These are phyloP conservation scores for Lasioglossum zephyrum DNA, from an alignment of 2,888 invertebrate species.

Conservation along the genomic window DNA sequence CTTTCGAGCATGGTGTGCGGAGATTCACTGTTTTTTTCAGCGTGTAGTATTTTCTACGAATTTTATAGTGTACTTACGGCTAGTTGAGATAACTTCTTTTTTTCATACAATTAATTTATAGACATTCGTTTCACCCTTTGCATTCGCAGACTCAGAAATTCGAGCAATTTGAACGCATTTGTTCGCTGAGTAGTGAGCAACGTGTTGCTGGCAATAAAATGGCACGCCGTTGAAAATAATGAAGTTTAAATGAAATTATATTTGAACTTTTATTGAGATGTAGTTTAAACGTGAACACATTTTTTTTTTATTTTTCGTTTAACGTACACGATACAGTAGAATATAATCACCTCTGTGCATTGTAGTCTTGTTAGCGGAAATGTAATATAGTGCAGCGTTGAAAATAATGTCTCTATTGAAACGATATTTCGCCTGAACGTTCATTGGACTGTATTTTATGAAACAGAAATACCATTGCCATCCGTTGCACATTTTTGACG, in stretches of 20 bases:
- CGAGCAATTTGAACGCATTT: neutral
- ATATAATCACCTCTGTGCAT: neutral
- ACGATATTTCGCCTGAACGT: neutral
- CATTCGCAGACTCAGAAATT: neutral
- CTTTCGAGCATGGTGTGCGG: neutral
- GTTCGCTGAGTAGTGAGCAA: neutral
- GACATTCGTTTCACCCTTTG: neutral
- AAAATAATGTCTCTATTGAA: neutral
- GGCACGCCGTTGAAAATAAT: neutral
- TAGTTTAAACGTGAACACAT: neutral
- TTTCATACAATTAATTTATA: neutral
- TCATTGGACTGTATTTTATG: neutral
- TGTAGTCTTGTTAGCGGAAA: neutral
- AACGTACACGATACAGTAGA: neutral
- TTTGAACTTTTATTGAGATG: neutral
- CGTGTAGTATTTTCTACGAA: neutral
- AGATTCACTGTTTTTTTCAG: neutral
- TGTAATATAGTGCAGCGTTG: neutral
- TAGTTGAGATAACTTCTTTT: neutral
- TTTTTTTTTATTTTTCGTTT: neutral
- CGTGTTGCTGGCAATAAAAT: neutral
- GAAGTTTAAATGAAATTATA: neutral
- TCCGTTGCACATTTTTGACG: no score
- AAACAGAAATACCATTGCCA: neutral
- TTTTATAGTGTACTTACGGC: neutral